Conservation (phyloP, 2,888 invertebrate genomes). For the Schizaphis graminum region DNA sequence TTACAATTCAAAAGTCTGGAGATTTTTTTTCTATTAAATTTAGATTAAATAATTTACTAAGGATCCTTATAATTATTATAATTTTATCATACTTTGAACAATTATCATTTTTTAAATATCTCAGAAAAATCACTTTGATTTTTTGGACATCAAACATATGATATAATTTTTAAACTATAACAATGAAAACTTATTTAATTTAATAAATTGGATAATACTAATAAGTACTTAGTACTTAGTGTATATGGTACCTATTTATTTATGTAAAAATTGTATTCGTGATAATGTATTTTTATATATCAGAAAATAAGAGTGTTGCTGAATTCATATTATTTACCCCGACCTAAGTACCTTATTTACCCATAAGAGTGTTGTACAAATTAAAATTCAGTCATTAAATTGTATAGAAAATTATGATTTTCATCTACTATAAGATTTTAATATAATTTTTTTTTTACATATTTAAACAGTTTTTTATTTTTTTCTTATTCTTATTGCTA, state of each 20-base stretch:
- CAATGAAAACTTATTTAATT: background rate
- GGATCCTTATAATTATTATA: background rate
- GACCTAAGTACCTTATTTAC: background rate
- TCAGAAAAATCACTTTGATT: background rate
- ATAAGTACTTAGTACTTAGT: background rate
- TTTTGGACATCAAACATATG: background rate
- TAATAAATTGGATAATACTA: background rate
- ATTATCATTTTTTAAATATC: background rate
- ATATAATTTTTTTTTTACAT: background rate
- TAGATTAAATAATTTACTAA: background rate
- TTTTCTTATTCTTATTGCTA: background rate
- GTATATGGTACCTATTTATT: background rate
- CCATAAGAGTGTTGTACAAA: background rate
- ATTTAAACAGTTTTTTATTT: background rate
- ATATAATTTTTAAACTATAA: background rate
- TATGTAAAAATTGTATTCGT: background rate
- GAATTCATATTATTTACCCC: background rate
- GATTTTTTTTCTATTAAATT: background rate
- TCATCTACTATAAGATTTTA: background rate
- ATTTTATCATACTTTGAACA: background rate
- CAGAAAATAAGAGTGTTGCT: background rate
- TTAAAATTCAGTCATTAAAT: background rate
- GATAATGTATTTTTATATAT: background rate
- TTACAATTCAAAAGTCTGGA: background rate
- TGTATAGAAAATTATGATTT: background rate